These are phyloP conservation scores for Psephotus haematonotus DNA, from an alignment of 2,113 vertebrate genomes.

Conservation along the genomic window DNA sequence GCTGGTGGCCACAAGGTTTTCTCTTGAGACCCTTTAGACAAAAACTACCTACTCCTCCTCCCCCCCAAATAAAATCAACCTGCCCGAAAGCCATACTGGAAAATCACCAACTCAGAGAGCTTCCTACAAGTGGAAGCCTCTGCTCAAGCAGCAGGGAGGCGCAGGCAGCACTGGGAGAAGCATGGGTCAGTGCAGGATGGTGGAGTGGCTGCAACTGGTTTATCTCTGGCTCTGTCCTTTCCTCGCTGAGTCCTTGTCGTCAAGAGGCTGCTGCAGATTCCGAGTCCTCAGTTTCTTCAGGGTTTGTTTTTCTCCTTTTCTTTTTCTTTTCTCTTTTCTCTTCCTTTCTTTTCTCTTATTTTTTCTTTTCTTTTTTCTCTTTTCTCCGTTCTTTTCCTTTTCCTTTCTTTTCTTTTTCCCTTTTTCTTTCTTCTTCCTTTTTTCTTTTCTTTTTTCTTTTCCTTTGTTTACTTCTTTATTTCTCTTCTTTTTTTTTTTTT, in stretches of 20 bases:
- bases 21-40: constrained; percentile 12
- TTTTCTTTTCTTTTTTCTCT: not conserved
- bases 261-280: constrained; percentile 75
- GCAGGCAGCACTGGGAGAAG: not conserved
- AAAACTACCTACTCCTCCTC: not conserved
- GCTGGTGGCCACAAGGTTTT: not conserved
- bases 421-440: not conserved
- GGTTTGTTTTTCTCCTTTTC: constrained; percentile 3
- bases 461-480: not conserved
- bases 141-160: not conserved
- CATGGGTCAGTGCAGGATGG: not conserved
- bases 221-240: constrained; percentile 59
- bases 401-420: not conserved
- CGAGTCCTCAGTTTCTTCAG: constrained; percentile 82
- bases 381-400: not conserved
- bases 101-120: constrained; percentile 22
- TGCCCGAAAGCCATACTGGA: not conserved
- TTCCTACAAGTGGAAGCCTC: constrained; percentile 4
- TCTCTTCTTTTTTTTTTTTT: not conserved
- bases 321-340: not conserved
- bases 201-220: not conserved
- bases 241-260: constrained; percentile 57
- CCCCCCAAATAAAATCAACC: not conserved
- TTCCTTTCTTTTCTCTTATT: too few relatives aligned
- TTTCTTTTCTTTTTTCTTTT: not conserved